Evolutionary conservation across 2,888 invertebrate species (phyloP).

Genomic region (Megalurothrips usitatus): DNA sequence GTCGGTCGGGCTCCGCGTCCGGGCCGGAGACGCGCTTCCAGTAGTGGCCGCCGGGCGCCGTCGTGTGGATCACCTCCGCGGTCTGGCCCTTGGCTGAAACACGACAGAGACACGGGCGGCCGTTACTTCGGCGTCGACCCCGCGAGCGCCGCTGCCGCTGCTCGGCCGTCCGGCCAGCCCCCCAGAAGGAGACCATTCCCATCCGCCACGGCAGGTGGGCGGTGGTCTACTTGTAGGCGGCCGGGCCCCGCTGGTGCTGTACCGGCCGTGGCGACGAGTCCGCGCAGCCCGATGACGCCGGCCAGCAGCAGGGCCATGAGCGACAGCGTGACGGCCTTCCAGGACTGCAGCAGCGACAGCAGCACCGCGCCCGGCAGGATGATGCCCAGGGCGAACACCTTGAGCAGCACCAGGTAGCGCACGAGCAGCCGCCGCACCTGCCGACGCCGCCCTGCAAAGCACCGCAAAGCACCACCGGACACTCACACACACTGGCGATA

Average conservation of each 20-base stretch:
- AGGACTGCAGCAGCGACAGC: conserved; percentile 61
- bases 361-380: conserved; percentile 65
- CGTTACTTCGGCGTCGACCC: too few species aligned
- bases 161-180: too few species aligned
- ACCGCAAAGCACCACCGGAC: background rate
- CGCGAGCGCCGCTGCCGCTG: too few species aligned
- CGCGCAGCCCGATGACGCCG: conserved; percentile 58
- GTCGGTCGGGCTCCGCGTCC: background rate
- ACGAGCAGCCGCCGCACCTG: conserved; percentile 52
- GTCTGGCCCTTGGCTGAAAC: conserved; percentile 12
- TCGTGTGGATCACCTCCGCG: conserved; percentile 17
- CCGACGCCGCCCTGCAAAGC: conserved; percentile 46
- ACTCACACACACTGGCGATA: background rate
- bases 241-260: background rate
- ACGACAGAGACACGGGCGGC: background rate
- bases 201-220: too few species aligned
- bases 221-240: too few species aligned
- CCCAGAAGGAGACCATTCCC: too few species aligned
- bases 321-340: conserved; percentile 53
- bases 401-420: conserved; percentile 58
- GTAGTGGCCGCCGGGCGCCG: background rate
- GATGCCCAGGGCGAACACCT: conserved; percentile 59
- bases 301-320: conserved; percentile 56
- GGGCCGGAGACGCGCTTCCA: background rate
- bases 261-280: conserved; percentile 32